phyloP scores from a whole-genome alignment of 1,140 invertebrate genomes.

The Vollenhovia emeryi region DNA sequence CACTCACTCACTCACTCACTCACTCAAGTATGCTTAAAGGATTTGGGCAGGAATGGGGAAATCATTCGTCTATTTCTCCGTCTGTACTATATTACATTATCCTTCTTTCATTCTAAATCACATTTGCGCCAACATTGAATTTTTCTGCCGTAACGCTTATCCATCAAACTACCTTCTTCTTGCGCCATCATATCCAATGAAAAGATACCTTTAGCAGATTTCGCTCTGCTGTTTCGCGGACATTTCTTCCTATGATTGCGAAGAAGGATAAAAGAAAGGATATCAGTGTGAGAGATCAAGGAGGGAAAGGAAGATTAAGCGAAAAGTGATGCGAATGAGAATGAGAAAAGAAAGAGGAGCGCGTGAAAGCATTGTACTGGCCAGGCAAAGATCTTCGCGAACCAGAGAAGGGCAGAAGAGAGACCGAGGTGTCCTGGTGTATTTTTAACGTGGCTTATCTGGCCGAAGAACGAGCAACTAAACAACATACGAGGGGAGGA shows the following conservation, averaged over 20 bases:
- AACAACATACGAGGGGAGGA: slow-evolving; percentile 41
- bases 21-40: slow-evolving; percentile 21
- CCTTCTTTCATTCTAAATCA: slow-evolving; percentile 13
- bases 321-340: slow-evolving; percentile 11
- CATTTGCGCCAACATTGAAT: slow-evolving; percentile 20
- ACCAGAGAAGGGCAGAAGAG: slow-evolving; percentile 31
- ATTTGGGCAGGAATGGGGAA: slow-evolving; percentile 1
- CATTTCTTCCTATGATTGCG: background rate
- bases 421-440: slow-evolving; percentile 35
- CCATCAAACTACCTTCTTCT: background rate
- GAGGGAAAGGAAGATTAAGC: background rate
- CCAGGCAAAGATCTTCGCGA: slow-evolving; percentile 34
- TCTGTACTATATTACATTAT: background rate
- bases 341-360: slow-evolving; percentile 19
- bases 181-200: background rate
- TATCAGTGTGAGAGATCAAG: background rate
- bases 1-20: background rate
- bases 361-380: slow-evolving; percentile 48
- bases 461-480: slow-evolving; percentile 54
- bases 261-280: background rate
- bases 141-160: slow-evolving; percentile 12
- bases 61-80: background rate
- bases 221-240: background rate
- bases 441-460: slow-evolving; percentile 69
- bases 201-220: slow-evolving; percentile 20